Base-by-base conservation (phyloP, 2,797 vertebrate genomes). In the Enteromius anoplus region DNA sequence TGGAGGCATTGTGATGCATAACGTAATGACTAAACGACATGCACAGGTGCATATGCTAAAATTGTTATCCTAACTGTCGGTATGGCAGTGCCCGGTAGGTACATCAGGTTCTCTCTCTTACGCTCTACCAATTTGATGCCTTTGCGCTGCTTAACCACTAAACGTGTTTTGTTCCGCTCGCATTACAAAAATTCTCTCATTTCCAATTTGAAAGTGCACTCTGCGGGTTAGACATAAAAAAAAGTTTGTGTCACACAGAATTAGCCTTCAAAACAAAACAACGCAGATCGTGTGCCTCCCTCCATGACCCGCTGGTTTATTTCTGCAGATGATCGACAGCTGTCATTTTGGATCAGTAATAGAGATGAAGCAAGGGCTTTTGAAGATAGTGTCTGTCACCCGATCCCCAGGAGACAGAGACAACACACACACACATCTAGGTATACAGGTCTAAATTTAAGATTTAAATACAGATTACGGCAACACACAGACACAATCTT, bases 241-340 rank as follows among this genome's bases (percentile, higher is more conserved):
- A 60, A 69, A 55, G 62, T 32, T 58, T 76, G 73, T 83, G 73
- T 83, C 73, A 47, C 15, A 21, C 14, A 26, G 51, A 83, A 69
- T 83, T 68, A 75, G 32, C 10, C 47, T 75, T 75, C 34, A 76
- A 76, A 82, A 6, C 21, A 76, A 77, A 49, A 51, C 21, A 45
- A 75, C 51, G 42, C 40, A 0, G 12, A 32, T 69, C 29, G 6
- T n/a, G 64, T 68, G 17, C 62, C 34, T 21, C 26, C 12, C 47
- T 10, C 26, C 23, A 32, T 68, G 64, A 58, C 49, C 62, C 4
- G 49, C n/a, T 45, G 64, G 49, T 51, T 66, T 53, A 65, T 75
- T 75, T 73, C 21, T 82, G 60, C 34, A 47, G 81, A 58, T 69
- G 81, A 83, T 14, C 70, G 81, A 78, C 81, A 77, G 73, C 73